phyloP scores from a whole-genome alignment of 2,888 invertebrate genomes.

The Neoitamus cyanurus region DNA sequence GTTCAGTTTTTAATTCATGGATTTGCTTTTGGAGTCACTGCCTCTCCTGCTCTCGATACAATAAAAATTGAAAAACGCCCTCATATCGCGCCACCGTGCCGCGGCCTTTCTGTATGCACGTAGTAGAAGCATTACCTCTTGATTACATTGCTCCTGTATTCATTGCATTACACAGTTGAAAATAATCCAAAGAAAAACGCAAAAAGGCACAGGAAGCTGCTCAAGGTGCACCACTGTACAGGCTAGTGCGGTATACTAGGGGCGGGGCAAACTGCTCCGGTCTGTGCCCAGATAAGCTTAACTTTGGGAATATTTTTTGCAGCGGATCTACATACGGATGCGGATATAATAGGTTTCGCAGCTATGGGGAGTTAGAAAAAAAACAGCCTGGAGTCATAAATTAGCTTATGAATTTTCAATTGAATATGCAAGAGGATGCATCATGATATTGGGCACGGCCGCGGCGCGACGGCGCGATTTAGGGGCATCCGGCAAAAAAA shows the following conservation, averaged over 20 bases:
- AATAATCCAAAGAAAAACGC: slow-evolving; percentile 37
- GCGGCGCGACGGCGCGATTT: background rate
- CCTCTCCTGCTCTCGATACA: slow-evolving; percentile 1
- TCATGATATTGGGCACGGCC: background rate
- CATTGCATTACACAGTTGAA: slow-evolving; percentile 49
- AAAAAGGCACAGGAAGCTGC: background rate
- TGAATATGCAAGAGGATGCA: background rate
- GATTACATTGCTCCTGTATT: slow-evolving; percentile 48
- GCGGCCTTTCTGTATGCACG: background rate
- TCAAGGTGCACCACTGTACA: background rate
- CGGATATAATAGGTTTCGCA: slow-evolving; percentile 24
- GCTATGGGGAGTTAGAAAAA: slow-evolving; percentile 24
- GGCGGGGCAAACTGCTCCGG: background rate
- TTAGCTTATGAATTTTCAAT: slow-evolving; percentile 43
- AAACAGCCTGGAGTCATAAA: slow-evolving; percentile 19
- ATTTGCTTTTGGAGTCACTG: background rate
- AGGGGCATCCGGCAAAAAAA: background rate
- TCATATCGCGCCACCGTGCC: background rate
- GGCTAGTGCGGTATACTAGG: background rate
- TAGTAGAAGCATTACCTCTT: slow-evolving; percentile 40
- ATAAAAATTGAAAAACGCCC: slow-evolving; percentile 26
- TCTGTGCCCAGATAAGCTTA: slow-evolving; percentile 33
- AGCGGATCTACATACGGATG: slow-evolving; percentile 15
- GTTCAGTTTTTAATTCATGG: slow-evolving; percentile 41
- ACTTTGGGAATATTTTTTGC: slow-evolving; percentile 20